phyloP scores from a whole-genome alignment of 2,888 invertebrate genomes.

The Patella caerulea region DNA sequence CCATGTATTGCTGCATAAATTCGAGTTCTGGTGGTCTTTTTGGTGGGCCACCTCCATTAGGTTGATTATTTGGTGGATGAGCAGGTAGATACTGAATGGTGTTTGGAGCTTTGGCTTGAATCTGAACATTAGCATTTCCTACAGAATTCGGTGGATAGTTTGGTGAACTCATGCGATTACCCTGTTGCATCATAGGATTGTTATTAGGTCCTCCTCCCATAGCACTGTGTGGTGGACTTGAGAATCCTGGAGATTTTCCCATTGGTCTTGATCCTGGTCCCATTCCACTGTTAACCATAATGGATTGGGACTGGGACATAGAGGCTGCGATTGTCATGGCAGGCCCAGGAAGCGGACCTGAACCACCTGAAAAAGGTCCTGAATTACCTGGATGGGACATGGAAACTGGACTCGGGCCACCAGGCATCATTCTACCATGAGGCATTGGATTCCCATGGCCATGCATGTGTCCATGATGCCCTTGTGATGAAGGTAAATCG shows the following conservation, averaged over 20 bases:
- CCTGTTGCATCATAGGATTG: slow-evolving; percentile 39
- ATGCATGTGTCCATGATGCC: slow-evolving; percentile 21
- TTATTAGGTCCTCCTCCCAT: slow-evolving; percentile 15
- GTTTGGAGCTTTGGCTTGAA: slow-evolving; percentile 96
- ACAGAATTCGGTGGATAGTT: slow-evolving; percentile 66
- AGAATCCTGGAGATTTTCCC: slow-evolving; percentile 36
- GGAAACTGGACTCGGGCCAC: slow-evolving; percentile 23
- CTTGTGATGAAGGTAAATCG: slow-evolving; percentile 24
- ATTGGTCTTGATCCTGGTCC: slow-evolving; percentile 29
- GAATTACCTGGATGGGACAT: slow-evolving; percentile 22
- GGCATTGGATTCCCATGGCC: slow-evolving; percentile 16
- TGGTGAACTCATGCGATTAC: slow-evolving; percentile 47
- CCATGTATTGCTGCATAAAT: slow-evolving; percentile 86
- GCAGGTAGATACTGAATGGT: slow-evolving; percentile 98
- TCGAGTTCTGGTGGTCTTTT: slow-evolving; percentile 57
- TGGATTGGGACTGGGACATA: slow-evolving; percentile 34
- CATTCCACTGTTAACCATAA: slow-evolving; percentile 13
- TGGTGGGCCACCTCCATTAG: slow-evolving; percentile 31
- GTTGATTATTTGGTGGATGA: slow-evolving; percentile 81
- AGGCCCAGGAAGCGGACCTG: slow-evolving; percentile 34
- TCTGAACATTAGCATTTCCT: slow-evolving; percentile 85
- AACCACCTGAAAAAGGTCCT: slow-evolving; percentile 25
- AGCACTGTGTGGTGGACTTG: slow-evolving; percentile 27
- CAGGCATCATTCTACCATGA: slow-evolving; percentile 27
- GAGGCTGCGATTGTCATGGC: slow-evolving; percentile 28